phyloP scores from a whole-genome alignment of 2,113 vertebrate species.

The Pardalotus punctatus region DNA sequence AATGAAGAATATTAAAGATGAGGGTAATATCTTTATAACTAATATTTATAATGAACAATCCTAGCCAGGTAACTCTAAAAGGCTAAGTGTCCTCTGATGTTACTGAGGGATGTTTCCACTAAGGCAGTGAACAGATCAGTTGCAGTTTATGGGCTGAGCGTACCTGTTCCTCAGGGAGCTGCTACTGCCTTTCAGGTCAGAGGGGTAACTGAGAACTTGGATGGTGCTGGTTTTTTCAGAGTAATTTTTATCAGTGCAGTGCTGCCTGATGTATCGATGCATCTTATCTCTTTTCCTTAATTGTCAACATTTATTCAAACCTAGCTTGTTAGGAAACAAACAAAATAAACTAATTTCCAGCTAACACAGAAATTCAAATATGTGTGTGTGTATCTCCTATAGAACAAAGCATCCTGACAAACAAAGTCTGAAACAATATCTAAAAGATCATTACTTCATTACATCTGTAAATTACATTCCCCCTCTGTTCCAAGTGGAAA shows the following conservation, averaged over 20 bases:
- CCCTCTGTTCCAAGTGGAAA: neutral
- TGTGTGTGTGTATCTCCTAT: neutral
- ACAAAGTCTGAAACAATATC: neutral
- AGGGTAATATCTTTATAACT: neutral
- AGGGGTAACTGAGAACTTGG: neutral
- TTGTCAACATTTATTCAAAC: neutral
- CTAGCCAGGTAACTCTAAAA: neutral
- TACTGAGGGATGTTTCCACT: neutral
- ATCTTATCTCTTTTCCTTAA: neutral
- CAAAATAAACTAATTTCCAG: neutral
- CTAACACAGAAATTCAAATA: neutral
- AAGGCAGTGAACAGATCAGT: neutral
- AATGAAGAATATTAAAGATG: neutral
- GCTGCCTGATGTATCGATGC: neutral
- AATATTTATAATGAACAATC: neutral
- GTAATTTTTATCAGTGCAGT: neutral
- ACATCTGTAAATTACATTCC: neutral
- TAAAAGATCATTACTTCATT: neutral
- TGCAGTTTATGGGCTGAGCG: neutral
- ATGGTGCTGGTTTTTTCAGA: neutral
- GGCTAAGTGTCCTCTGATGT: neutral
- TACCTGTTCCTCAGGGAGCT: neutral
- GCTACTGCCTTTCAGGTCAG: neutral
- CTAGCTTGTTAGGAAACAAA: neutral
- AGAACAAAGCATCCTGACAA: neutral